phyloP scores from a whole-genome alignment of 2,113 vertebrate species.

The Ranitomeya variabilis region DNA sequence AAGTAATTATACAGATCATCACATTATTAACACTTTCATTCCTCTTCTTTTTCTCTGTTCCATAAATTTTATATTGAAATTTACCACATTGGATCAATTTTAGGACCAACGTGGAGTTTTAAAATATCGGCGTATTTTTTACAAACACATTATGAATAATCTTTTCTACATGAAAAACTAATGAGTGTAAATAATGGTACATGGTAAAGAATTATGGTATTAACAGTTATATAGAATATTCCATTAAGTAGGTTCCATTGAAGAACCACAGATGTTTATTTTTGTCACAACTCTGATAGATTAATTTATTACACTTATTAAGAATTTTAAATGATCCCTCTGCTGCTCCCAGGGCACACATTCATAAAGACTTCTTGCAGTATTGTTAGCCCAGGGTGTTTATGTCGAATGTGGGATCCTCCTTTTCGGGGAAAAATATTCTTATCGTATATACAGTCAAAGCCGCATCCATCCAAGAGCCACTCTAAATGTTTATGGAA shows the following conservation, averaged over 20 bases:
- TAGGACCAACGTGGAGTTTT: neutral
- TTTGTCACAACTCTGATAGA: neutral
- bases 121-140: neutral
- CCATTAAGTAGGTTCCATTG: neutral
- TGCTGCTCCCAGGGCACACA: conserved; percentile 14
- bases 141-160: neutral
- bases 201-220: neutral
- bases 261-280: neutral
- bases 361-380: conserved; percentile 22
- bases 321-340: neutral
- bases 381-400: neutral
- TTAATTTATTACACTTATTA: conserved; percentile 27
- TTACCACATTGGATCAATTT: neutral
- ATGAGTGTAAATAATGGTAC: neutral
- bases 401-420: neutral
- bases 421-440: conserved; percentile 42
- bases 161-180: neutral
- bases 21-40: too few species aligned
- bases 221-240: neutral
- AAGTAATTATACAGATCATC: too few species aligned
- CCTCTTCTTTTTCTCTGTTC: too few species aligned
- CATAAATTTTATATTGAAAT: too few species aligned
- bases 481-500: conserved; percentile 27
- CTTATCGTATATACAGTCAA: conserved; percentile 4
- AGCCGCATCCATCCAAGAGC: conserved; percentile 13